phyloP scores from a whole-genome alignment of 2,797 vertebrate genomes.

The Chiloscyllium punctatum region DNA sequence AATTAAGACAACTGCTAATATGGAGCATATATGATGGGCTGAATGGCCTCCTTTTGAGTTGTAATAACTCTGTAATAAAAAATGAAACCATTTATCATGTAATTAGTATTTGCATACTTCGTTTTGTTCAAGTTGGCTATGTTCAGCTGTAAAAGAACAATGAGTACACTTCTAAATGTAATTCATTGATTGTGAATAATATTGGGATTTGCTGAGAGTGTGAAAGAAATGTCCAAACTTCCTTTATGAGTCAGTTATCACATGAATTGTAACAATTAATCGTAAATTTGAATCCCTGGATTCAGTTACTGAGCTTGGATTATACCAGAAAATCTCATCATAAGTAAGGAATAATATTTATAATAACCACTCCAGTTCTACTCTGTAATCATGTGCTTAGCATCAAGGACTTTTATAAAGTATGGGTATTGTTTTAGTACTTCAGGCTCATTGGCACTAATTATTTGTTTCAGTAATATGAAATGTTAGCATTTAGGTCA shows the following conservation, averaged over 20 bases:
- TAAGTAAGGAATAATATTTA: too few relatives aligned
- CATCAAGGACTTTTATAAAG: neutral
- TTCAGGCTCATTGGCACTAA: neutral
- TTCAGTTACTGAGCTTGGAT: neutral
- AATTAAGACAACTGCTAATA: too few relatives aligned
- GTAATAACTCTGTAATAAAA: too few relatives aligned
- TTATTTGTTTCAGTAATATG: neutral
- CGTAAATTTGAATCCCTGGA: neutral
- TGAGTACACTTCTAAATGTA: neutral
- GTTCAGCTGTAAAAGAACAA: neutral
- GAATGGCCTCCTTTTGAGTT: too few relatives aligned
- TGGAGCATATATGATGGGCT: too few relatives aligned
- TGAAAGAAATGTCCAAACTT: neutral
- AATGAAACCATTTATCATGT: neutral
- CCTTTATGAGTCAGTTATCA: neutral
- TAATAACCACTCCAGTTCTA: neutral
- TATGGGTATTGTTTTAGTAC: neutral
- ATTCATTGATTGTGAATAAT: neutral
- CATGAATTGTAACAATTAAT: neutral
- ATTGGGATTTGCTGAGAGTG: neutral
- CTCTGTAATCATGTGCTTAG: neutral
- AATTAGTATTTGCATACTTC: neutral
- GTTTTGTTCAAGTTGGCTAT: neutral
- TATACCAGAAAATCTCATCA: neutral
- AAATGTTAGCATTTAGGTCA: neutral